These are phyloP conservation scores for Sympetrum striolatum DNA, from an alignment of 2,888 invertebrate genomes.

Conservation along the genomic window DNA sequence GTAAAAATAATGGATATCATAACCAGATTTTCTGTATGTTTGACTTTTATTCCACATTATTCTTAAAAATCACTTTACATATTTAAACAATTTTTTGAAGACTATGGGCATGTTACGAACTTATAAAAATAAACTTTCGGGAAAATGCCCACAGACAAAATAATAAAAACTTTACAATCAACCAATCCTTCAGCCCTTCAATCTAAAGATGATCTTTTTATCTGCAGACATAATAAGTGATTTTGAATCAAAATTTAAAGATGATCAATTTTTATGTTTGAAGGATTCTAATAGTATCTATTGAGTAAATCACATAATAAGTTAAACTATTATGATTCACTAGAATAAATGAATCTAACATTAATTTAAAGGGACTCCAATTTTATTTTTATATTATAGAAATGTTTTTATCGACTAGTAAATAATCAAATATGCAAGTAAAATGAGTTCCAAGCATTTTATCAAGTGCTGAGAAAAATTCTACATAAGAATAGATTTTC, in stretches of 20 bases:
- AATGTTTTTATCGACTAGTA: constrained; percentile 23
- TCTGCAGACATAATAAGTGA: too few relatives aligned
- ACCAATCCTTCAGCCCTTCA: not conserved
- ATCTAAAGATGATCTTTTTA: not conserved
- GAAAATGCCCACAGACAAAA: constrained; percentile 19
- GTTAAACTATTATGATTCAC: not conserved
- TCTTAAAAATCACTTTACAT: constrained; percentile 13
- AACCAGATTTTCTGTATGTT: not conserved
- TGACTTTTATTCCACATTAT: constrained; percentile 26
- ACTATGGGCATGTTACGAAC: constrained; percentile 22
- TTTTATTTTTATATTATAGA: not conserved
- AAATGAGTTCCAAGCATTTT: constrained; percentile 3
- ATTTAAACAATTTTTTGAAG: constrained; percentile 7
- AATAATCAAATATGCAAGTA: constrained; percentile 5
- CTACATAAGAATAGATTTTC: not conserved
- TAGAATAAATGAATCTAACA: not conserved
- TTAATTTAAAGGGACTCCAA: not conserved
- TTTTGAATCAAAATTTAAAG: not conserved
- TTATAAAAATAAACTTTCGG: constrained; percentile 21
- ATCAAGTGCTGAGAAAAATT: not conserved
- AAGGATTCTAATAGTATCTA: not conserved
- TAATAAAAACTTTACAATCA: not conserved
- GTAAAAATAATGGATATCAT: not conserved
- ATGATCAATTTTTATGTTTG: not conserved
- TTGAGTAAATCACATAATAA: not conserved